These are phyloP conservation scores for Saxicola maurus DNA, from an alignment of 2,797 vertebrate genomes.

Conservation along the genomic window DNA sequence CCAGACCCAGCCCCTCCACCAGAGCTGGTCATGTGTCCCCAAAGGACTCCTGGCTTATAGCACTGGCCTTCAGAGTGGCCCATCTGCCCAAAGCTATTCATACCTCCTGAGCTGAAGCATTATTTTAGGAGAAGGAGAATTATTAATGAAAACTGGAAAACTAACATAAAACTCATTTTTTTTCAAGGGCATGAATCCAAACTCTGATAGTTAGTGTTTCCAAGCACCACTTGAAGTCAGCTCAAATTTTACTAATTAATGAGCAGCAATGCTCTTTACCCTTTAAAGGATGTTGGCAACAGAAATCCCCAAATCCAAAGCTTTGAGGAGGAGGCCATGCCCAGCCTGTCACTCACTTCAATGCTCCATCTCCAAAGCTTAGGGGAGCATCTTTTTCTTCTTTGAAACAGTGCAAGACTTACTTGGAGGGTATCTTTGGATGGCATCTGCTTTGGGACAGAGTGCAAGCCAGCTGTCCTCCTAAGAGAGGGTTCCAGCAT, in stretches of 20 bases:
- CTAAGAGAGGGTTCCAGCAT: not conserved
- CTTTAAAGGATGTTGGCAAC: not conserved
- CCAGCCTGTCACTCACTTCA: not conserved
- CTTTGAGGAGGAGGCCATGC: not conserved
- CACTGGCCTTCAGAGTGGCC: rapidly evolving
- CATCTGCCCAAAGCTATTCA: not conserved
- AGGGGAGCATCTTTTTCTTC: not conserved
- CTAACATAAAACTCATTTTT: not conserved
- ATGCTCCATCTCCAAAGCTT: rapidly evolving
- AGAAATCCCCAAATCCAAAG: not conserved
- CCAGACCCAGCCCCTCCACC: not conserved
- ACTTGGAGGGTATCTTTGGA: not conserved
- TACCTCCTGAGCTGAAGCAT: not conserved
- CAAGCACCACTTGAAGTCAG: conserved; percentile 29
- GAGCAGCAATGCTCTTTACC: not conserved
- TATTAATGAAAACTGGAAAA: not conserved
- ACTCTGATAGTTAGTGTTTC: conserved; percentile 7
- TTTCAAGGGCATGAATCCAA: conserved; percentile 15
- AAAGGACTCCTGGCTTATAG: not conserved
- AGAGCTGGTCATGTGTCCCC: rapidly evolving
- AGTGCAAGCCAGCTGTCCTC: not conserved
- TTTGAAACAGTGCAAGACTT: not conserved
- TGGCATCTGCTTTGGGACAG: not conserved
- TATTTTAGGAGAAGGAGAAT: not conserved
- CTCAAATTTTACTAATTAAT: conserved; percentile 39